These are phyloP conservation scores for Pantelozetes paolii DNA, from an alignment of 2,888 invertebrate species.

Conservation along the genomic window DNA sequence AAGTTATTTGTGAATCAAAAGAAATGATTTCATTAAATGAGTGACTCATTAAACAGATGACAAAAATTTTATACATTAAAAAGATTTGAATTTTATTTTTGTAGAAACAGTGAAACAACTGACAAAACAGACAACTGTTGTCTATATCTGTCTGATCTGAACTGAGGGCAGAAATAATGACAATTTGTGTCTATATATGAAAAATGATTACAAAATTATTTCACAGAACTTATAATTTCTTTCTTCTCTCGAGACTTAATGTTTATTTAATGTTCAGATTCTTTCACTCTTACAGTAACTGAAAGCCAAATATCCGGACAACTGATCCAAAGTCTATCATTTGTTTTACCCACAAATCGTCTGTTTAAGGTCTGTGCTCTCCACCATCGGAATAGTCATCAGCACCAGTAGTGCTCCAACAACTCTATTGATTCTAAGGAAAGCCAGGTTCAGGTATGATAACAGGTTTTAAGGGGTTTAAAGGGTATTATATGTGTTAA, in stretches of 20 bases:
- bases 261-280: slow-evolving; percentile 10
- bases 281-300: neutral
- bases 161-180: neutral
- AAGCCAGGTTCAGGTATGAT: no score
- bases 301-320: neutral
- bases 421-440: no score
- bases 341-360: neutral
- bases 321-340: neutral
- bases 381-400: no score
- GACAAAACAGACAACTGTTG: neutral
- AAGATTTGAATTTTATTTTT: no score
- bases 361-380: neutral
- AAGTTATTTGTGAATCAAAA: no score
- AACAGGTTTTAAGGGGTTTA: no score
- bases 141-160: neutral
- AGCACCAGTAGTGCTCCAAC: neutral
- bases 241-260: neutral
- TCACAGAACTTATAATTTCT: neutral
- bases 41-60: no score
- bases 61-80: no score
- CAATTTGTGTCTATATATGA: neutral
- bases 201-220: slow-evolving; percentile 2
- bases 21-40: no score
- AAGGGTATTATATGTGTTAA: no score
- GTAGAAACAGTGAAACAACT: no score